Conservation (phyloP, 2,888 invertebrate genomes). For the Thumatha senex region DNA sequence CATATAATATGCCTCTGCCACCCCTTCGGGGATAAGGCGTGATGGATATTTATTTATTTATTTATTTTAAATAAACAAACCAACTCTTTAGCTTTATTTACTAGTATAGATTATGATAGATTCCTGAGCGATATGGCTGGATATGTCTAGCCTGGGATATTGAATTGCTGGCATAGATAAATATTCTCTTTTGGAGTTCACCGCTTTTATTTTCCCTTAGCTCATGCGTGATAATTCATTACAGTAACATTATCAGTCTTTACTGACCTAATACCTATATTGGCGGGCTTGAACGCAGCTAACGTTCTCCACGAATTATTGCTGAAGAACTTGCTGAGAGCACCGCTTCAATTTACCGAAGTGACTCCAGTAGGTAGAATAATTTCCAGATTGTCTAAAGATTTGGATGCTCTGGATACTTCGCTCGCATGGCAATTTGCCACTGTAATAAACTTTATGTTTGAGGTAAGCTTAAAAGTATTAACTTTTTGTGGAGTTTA, state of each 20-base stretch:
- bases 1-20: too few species aligned
- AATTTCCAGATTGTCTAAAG: conserved; percentile 89
- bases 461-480: conserved; percentile 83
- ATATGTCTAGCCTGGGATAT: too few species aligned
- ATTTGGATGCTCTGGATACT: conserved; percentile 88
- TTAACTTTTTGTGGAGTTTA: too few species aligned
- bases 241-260: conserved; percentile 87
- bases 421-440: conserved; percentile 85
- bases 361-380: conserved; percentile 90
- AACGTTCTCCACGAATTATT: conserved; percentile 82
- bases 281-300: conserved; percentile 89
- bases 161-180: too few species aligned
- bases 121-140: too few species aligned
- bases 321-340: conserved; percentile 84
- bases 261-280: conserved; percentile 86
- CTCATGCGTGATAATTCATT: conserved; percentile 45
- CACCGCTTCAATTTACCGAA: conserved; percentile 90
- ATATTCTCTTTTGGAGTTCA: too few species aligned
- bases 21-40: too few species aligned
- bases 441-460: conserved; percentile 86
- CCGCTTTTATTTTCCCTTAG: neutral
- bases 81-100: too few species aligned
- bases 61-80: too few species aligned
- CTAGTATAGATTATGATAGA: too few species aligned
- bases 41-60: too few species aligned